Evolutionary conservation across 2,113 vertebrate genomes (phyloP), one percentile per base, ranked within the genome.

Genomic region (Morone saxatilis): DNA sequence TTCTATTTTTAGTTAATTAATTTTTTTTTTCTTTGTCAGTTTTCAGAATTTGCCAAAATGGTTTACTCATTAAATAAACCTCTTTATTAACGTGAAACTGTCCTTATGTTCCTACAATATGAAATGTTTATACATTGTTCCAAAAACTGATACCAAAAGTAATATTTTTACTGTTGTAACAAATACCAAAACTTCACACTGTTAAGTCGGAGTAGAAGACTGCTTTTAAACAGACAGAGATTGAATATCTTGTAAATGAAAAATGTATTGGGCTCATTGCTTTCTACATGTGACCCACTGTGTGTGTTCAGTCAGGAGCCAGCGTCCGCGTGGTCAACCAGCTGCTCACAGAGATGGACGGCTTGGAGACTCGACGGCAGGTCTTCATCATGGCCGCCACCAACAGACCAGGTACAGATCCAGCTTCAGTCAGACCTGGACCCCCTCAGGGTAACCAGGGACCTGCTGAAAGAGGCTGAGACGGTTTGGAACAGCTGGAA

Each of bases 371-470:
- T 0, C 95, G 98, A 4, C 94, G 93, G 40, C 98, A 99, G 83
- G 98, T 99, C 45, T 99, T 99, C 93, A 97, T 99, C 77, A 97
- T 99, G 98, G 98, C 98, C 51, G 98, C 98, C 14, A 99, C 98
- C 20, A 99, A 99, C 92, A 95, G 98, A 73, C 98, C 98, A 95
- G 98, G 98, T 99, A 84, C 36, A 25, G 4, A 22, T 36, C 40
- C 50, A 12, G 17, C 8, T 12, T 36, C 60, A 51, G 40, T 22
- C 45, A 5, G 25, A 36, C 60, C 75, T 22, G 41, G 63, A 48
- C 10, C 60, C 31, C 4, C 31, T 53, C 67, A n/a, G 48, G 9
- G 25, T 31, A 31, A 36, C 22, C 20, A 25, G 36, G 40, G 36
- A 54, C 68, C 9, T 13, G 25, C 43, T 48, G 11, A 54, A 54